These are phyloP conservation scores for Paracentrotus lividus DNA, from an alignment of 53 echinoderm and acorn worm genomes.

Conservation along the genomic window DNA sequence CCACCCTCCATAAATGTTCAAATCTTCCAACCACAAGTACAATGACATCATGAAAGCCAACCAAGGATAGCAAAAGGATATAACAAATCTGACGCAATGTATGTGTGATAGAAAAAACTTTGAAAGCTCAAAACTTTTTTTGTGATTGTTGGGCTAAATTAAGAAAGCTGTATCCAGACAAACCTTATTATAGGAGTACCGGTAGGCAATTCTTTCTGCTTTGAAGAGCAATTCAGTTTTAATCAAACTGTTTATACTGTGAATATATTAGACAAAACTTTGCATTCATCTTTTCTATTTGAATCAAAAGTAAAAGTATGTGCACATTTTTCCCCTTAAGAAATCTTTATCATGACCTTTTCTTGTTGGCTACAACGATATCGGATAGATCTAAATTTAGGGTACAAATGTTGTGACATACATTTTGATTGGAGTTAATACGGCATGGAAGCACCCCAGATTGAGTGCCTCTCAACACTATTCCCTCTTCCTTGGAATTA, in stretches of 20 bases:
- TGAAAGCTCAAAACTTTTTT: neutral
- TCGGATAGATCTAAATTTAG: slow-evolving; percentile 11
- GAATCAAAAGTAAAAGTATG: too few species aligned
- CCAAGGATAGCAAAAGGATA: neutral
- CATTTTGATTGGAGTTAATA: neutral
- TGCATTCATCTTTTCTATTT: too few species aligned
- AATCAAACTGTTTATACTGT: too few species aligned
- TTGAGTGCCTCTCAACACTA: slow-evolving; percentile 3
- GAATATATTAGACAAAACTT: too few species aligned
- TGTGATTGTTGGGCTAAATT: neutral
- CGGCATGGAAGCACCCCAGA: neutral
- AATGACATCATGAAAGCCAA: neutral
- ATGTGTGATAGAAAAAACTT: neutral
- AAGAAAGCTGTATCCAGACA: too few species aligned
- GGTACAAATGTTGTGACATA: neutral
- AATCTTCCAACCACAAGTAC: neutral
- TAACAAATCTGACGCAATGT: neutral
- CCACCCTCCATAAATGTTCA: slow-evolving; percentile 12
- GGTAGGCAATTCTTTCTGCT: too few species aligned
- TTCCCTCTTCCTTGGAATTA: neutral
- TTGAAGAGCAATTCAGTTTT: too few species aligned
- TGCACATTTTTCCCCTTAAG: too few species aligned
- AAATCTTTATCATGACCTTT: neutral
- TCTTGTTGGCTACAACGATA: neutral
- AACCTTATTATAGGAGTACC: too few species aligned